Base-by-base conservation (phyloP, 1,140 invertebrate genomes). In the Arctopsyche grandis region DNA sequence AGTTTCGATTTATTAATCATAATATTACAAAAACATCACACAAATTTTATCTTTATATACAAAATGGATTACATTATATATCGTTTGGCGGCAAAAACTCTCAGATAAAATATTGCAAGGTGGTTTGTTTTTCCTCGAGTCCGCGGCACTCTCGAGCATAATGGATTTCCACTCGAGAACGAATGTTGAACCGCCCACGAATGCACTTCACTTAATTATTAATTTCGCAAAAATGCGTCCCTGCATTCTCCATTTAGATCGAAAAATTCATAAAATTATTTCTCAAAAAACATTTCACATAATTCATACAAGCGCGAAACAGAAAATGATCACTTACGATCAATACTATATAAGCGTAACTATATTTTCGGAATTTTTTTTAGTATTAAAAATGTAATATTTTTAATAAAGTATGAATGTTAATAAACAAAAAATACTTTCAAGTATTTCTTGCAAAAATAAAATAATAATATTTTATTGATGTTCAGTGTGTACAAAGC, bases 121-220 rank as follows among this genome's bases (percentile, higher is more conserved):
- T 58, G 19, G 77, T 78, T 70, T 78, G 77, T 78, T 78, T 78
- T 78, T 58, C 77, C 22, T 71, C 77, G 76, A 66, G 63, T 22
- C 9, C 22, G 21, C 74, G 21, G 60, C 24, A 78, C 69, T 78
- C 69, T 78, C 52, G 66, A 78, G 24, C 46, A 73, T 78, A 78
- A 78, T 78, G 77, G 77, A 78, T 78, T 78, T 78, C 77, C 69
- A 78, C 77, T 78, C 22, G 77, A 78, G 46, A 60, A 56, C 69
- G 52, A 78, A 78, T 73, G 48, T 26, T 22, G 60, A 48, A 21
- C 71, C 48, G 24, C 44, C 71, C 71, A 74, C 44, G 14, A 74
- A n/a, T 74, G 71, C 71, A 74, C 71, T 74, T 74, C 71, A 74
- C 46, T 74, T 56, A 56, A 74, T 74, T 74, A 56, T 74, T 74